Conservation (phyloP, 2,888 invertebrate genomes). For the Thelaira solivaga region DNA sequence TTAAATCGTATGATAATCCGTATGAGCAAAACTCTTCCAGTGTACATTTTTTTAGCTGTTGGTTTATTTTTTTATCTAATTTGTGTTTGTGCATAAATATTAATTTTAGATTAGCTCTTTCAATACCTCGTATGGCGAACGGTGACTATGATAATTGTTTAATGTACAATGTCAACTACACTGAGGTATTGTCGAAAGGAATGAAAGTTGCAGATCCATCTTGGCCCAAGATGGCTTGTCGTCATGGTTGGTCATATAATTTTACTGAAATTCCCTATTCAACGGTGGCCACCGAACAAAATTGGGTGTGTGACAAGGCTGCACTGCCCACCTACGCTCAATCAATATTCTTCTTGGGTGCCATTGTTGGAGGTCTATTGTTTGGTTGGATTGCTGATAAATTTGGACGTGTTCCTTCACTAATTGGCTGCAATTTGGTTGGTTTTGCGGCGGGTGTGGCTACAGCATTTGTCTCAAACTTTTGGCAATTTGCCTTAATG, state of each 20-base stretch:
- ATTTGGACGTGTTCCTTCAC: constrained; percentile 89
- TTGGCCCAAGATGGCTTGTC: constrained; percentile 84
- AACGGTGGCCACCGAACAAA: constrained; percentile 90
- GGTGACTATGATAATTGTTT: constrained; percentile 82
- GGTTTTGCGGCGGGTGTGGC: constrained; percentile 85
- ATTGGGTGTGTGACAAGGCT: constrained; percentile 92
- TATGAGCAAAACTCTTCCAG: too few relatives aligned
- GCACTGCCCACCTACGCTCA: constrained; percentile 87
- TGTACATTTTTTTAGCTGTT: too few relatives aligned
- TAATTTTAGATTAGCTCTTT: constrained; percentile 82
- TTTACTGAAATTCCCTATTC: constrained; percentile 87
- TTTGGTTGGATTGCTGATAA: constrained; percentile 93
- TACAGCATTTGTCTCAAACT: constrained; percentile 84
- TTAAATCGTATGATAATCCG: too few relatives aligned
- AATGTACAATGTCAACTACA: constrained; percentile 89
- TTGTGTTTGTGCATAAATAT: too few relatives aligned
- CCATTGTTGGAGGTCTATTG: constrained; percentile 89
- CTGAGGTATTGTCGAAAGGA: constrained; percentile 80
- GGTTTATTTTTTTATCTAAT: too few relatives aligned
- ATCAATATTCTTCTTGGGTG: constrained; percentile 91
- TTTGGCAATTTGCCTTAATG: constrained; percentile 87
- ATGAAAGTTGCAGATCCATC: constrained; percentile 81
- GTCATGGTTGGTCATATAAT: constrained; percentile 90
- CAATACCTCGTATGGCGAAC: constrained; percentile 81
- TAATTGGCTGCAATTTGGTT: constrained; percentile 86